These are phyloP conservation scores for Macrochelys suwanniensis DNA, from an alignment of 2,797 vertebrate species.

Conservation along the genomic window DNA sequence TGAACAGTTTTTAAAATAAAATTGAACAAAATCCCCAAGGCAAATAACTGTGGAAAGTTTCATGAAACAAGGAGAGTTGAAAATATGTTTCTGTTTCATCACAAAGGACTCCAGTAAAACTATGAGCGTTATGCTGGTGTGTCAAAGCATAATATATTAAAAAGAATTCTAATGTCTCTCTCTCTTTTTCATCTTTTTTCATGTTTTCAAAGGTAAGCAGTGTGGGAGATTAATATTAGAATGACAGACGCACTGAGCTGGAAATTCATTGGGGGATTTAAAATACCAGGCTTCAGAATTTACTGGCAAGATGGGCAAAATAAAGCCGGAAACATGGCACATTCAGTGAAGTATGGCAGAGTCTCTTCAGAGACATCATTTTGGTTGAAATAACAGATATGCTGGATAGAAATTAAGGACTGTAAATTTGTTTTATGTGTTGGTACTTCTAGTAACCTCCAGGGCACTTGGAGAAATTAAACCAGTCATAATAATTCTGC, in stretches of 20 bases:
- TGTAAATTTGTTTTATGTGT: neutral
- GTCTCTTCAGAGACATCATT: neutral
- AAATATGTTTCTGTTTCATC: conserved; percentile 55
- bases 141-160: conserved; percentile 61
- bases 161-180: conserved; percentile 63
- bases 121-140: conserved; percentile 34
- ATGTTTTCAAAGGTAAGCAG: conserved; percentile 53
- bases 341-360: neutral
- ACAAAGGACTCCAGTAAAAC: conserved; percentile 41
- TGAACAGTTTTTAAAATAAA: conserved; percentile 50
- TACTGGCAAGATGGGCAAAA: conserved; percentile 27
- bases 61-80: conserved; percentile 30
- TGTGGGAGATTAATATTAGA: conserved; percentile 55
- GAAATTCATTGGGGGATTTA: neutral
- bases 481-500: neutral
- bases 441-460: neutral
- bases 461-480: neutral
- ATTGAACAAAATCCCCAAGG: conserved; percentile 62
- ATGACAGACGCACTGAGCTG: conserved; percentile 40
- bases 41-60: conserved; percentile 39
- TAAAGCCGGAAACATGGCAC: conserved; percentile 8
- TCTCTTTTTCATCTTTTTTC: conserved; percentile 68
- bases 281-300: conserved; percentile 6
- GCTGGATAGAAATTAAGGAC: neutral
- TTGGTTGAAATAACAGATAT: neutral